Conservation (phyloP, 2,113 vertebrate species). For the Dipodomys spectabilis region DNA sequence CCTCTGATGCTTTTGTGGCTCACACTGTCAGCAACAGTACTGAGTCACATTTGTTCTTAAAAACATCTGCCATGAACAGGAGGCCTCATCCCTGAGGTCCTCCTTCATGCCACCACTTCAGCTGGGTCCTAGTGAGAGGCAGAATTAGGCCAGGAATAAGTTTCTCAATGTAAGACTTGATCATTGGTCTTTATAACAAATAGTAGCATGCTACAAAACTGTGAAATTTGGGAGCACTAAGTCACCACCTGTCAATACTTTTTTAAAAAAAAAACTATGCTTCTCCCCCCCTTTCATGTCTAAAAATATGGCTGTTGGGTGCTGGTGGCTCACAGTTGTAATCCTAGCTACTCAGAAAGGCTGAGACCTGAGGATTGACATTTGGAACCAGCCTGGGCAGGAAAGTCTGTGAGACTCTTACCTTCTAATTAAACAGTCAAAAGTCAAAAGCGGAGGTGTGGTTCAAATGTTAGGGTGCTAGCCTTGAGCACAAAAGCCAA, state of each 20-base stretch:
- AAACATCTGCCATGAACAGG: conserved; percentile 30
- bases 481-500: no score
- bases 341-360: no score
- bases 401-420: no score
- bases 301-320: no score
- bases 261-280: neutral
- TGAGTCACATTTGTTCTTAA: neutral
- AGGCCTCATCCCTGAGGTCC: neutral
- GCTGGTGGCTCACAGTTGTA: no score
- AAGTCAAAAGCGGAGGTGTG: no score
- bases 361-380: no score
- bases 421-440: no score
- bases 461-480: no score
- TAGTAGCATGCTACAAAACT: neutral
- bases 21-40: neutral
- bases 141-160: neutral
- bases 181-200: conserved; percentile 42
- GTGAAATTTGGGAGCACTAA: conserved; percentile 35
- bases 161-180: conserved; percentile 49
- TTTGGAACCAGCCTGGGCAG: no score
- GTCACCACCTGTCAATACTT: neutral
- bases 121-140: neutral
- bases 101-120: neutral
- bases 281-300: no score
- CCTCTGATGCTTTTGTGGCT: neutral